phyloP scores from a whole-genome alignment of 2,888 invertebrate species.

The Pseudoips prasinana region DNA sequence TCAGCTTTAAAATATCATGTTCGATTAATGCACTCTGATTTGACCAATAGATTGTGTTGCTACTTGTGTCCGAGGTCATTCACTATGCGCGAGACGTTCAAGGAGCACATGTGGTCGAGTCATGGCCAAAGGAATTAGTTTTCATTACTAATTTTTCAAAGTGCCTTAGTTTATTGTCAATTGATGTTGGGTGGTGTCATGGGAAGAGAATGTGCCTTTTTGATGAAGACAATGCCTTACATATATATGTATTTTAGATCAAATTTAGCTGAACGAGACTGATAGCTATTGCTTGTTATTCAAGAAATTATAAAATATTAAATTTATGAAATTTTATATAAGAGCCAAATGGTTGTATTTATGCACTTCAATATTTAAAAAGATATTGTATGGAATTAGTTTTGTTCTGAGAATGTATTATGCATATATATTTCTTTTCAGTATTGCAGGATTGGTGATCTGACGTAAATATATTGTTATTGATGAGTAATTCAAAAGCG shows the following conservation, averaged over 20 bases:
- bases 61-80: constrained; percentile 87
- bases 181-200: constrained; percentile 24
- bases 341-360: no score
- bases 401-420: no score
- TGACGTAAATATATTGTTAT: no score
- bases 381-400: no score
- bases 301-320: constrained; percentile 7
- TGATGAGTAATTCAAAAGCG: no score
- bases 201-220: constrained; percentile 31
- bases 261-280: constrained; percentile 29
- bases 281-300: constrained; percentile 31
- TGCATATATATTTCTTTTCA: no score
- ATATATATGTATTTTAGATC: constrained; percentile 14
- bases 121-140: constrained; percentile 84
- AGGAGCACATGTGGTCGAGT: constrained; percentile 86
- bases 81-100: constrained; percentile 85
- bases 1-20: constrained; percentile 87
- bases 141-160: constrained; percentile 24
- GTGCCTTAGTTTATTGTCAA: constrained; percentile 62
- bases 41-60: constrained; percentile 85
- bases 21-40: constrained; percentile 85
- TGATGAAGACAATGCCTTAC: constrained; percentile 21
- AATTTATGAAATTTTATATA: constrained; percentile 13
- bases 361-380: no score
- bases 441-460: no score